Percentiles rank a stretch among this genome's conserved stretches.
Evolutionary conservation across 2,888 invertebrate species (phyloP).

Genomic region (Teleogryllus oceanicus): DNA sequence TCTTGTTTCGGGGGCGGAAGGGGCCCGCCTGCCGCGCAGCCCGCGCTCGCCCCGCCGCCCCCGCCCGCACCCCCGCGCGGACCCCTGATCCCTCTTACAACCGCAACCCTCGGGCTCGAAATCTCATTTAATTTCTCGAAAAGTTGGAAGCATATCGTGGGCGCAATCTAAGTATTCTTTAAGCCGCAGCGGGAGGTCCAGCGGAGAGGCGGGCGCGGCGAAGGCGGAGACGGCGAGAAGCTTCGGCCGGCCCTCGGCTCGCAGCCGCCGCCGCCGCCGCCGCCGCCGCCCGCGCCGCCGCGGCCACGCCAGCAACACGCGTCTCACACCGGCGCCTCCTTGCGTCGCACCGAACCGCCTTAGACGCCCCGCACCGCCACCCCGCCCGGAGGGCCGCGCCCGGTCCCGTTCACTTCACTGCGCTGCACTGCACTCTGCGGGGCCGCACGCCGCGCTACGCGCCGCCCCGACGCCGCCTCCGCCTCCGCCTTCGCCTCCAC

Average conservation of each 20-base stretch:
- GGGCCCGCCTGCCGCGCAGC: neutral
- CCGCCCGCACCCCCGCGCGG: neutral
- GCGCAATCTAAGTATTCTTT: neutral
- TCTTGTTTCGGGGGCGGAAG: slow-evolving; percentile 6
- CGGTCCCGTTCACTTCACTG: too few relatives aligned
- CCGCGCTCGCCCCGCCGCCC: too few relatives aligned
- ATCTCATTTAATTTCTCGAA: slow-evolving; percentile 18
- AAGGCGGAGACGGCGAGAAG: too few relatives aligned
- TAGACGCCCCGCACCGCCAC: too few relatives aligned
- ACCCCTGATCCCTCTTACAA: neutral
- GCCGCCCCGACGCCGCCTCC: too few relatives aligned
- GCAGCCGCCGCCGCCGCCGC: neutral
- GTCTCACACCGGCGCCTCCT: too few relatives aligned
- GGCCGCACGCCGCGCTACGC: too few relatives aligned
- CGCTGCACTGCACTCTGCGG: too few relatives aligned
- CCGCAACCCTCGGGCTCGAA: neutral
- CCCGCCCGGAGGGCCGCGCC: too few relatives aligned
- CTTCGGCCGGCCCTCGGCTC: neutral
- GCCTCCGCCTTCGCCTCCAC: too few relatives aligned
- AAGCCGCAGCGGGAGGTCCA: slow-evolving; percentile 6
- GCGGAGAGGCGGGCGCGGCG: neutral
- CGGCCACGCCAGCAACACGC: too few relatives aligned
- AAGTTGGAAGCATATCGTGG: slow-evolving; percentile 1
- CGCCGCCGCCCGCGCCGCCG: neutral
- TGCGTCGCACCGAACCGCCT: too few relatives aligned